Evolutionary conservation across 2,797 vertebrate genomes (phyloP).

Genomic region (Lutjanus campechanus): DNA sequence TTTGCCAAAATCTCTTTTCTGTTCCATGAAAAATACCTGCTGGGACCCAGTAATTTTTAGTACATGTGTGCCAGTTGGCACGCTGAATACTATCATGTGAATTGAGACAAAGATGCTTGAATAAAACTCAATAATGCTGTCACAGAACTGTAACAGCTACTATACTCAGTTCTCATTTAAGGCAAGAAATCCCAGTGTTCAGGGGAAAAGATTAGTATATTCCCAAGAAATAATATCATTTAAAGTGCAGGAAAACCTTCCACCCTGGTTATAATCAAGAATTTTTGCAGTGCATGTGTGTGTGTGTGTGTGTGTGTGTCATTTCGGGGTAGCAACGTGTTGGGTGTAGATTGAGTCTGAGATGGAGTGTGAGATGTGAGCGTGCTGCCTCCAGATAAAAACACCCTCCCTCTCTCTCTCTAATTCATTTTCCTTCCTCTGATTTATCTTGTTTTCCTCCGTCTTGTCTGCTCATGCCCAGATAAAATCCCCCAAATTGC

Average conservation of each 20-base stretch:
- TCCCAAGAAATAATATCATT: not conserved
- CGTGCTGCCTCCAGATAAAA: slow-evolving; percentile 63
- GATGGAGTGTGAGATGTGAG: slow-evolving; percentile 64
- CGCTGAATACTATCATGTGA: not conserved
- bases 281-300: not conserved
- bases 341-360: slow-evolving; percentile 67
- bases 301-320: slow-evolving; percentile 7
- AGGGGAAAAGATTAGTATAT: not conserved
- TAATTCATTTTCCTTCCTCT: slow-evolving; percentile 76
- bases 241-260: not conserved
- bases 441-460: slow-evolving; percentile 74
- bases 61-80: not conserved
- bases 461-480: slow-evolving; percentile 64
- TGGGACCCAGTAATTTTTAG: not conserved
- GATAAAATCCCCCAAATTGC: slow-evolving; percentile 74
- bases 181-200: not conserved
- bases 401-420: slow-evolving; percentile 22
- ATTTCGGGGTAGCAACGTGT: slow-evolving; percentile 9
- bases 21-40: not conserved
- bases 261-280: not conserved
- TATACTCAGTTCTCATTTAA: not conserved
- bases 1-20: not conserved
- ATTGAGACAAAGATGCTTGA: not conserved
- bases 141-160: not conserved
- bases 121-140: not conserved